Evolutionary conservation across 2,113 vertebrate genomes (phyloP).

Genomic region (Xenopus borealis): DNA sequence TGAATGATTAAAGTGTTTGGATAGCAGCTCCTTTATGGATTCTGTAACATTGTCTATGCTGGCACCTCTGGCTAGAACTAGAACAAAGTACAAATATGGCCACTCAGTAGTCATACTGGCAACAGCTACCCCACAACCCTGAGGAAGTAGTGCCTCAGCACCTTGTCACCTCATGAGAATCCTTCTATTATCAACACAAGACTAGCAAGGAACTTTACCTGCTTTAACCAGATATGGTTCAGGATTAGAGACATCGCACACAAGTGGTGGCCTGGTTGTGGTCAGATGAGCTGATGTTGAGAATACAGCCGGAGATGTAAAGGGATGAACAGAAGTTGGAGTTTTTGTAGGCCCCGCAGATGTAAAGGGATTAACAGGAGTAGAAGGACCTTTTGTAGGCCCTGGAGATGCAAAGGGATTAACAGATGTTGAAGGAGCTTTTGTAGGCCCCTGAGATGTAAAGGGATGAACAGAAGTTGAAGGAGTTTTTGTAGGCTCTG

Average conservation of each 20-base stretch:
- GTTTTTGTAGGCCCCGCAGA: neutral
- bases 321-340: no score
- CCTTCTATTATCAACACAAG: neutral
- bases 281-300: constrained; percentile 53
- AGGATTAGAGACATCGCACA: constrained; percentile 76
- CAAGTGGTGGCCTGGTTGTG: constrained; percentile 68
- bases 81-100: no score
- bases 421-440: no score
- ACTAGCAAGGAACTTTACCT: constrained; percentile 63
- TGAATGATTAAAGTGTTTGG: constrained; percentile 76
- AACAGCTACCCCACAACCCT: no score
- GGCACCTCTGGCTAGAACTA: no score
- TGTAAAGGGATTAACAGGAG: no score
- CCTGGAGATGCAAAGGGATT: neutral
- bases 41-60: constrained; percentile 79
- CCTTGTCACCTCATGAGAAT: no score
- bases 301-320: no score
- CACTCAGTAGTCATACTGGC: no score
- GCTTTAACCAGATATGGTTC: constrained; percentile 78
- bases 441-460: constrained; percentile 28
- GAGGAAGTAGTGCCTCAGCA: no score
- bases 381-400: neutral
- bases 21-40: constrained; percentile 80
- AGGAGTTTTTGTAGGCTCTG: neutral
- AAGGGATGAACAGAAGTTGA: constrained; percentile 27